phyloP scores from a whole-genome alignment of 2,113 vertebrate genomes.

The Urocitellus parryii region DNA sequence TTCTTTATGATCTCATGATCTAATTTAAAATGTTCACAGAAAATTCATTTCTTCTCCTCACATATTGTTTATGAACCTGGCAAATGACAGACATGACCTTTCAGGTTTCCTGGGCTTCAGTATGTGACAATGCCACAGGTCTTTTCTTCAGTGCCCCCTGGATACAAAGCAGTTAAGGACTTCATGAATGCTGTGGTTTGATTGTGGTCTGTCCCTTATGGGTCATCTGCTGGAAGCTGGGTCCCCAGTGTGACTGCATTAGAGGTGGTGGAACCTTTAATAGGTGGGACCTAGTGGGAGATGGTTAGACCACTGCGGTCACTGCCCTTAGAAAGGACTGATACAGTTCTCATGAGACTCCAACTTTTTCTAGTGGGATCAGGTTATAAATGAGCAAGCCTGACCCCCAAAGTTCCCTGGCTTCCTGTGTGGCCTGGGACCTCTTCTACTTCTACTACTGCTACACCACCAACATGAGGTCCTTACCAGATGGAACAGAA shows the following conservation, averaged over 20 bases:
- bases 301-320: neutral
- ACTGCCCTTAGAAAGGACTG: neutral
- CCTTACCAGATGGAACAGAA: neutral
- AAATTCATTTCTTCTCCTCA: neutral
- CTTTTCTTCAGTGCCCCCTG: neutral
- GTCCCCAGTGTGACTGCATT: too few relatives aligned
- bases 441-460: neutral
- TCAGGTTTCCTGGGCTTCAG: neutral
- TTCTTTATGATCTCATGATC: neutral
- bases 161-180: neutral
- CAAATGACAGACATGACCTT: neutral
- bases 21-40: slow-evolving; percentile 10
- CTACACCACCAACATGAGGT: too few relatives aligned
- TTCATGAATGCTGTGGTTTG: neutral
- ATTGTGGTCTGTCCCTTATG: neutral
- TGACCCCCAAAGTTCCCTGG: neutral
- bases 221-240: neutral
- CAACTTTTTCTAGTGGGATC: neutral
- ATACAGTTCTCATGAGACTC: too few relatives aligned
- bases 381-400: neutral
- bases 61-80: neutral
- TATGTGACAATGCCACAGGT: neutral
- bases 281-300: neutral
- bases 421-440: neutral
- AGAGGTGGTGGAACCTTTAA: too few relatives aligned